Percentiles rank a stretch among this genome's conserved stretches.
Conservation (phyloP, 2,888 invertebrate genomes). For the Carcina quercana region DNA sequence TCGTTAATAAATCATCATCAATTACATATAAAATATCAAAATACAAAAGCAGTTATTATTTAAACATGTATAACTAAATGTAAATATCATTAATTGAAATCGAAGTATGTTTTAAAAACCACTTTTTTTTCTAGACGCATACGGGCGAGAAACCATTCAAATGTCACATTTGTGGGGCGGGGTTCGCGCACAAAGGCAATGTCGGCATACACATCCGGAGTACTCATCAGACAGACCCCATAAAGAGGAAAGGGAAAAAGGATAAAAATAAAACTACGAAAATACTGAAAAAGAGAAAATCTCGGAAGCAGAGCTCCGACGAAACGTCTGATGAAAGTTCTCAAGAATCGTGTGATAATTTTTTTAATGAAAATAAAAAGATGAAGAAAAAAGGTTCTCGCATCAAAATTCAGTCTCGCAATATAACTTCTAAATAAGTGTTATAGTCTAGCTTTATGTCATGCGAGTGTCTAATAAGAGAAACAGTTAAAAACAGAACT, state of each 20-base stretch:
- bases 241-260: not conserved
- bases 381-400: not conserved
- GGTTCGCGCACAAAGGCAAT: conserved; percentile 7
- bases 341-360: too few relatives aligned
- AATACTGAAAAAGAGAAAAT: not conserved
- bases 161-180: conserved; percentile 6
- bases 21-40: too few relatives aligned
- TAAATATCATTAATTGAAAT: not conserved
- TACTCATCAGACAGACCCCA: conserved; percentile 1
- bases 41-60: too few relatives aligned
- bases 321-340: too few relatives aligned
- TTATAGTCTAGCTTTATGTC: too few relatives aligned
- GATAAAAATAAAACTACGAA: not conserved
- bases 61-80: not conserved
- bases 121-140: conserved; percentile 6
- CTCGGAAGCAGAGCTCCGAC: not conserved
- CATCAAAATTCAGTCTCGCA: too few relatives aligned
- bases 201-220: conserved; percentile 6
- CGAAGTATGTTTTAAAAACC: not conserved
- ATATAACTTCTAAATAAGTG: too few relatives aligned
- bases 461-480: too few relatives aligned
- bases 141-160: conserved; percentile 9
- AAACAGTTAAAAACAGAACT: too few relatives aligned
- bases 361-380: not conserved
- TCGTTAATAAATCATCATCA: too few relatives aligned